These are phyloP conservation scores for Cerceris rybyensis DNA, from an alignment of 2,888 invertebrate species.

Conservation along the genomic window DNA sequence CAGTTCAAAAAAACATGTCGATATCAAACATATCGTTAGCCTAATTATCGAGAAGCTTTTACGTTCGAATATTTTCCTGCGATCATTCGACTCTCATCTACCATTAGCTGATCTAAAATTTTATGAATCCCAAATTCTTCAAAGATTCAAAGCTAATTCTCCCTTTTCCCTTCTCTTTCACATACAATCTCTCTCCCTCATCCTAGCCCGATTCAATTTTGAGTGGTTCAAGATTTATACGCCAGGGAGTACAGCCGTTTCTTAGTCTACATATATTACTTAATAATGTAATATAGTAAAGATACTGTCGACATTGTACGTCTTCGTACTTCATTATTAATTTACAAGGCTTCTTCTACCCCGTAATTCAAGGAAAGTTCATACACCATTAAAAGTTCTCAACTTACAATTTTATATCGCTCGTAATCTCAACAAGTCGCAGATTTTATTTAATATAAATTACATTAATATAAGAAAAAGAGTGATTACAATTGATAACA, in stretches of 20 bases:
- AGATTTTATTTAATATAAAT: too few species aligned
- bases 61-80: not conserved
- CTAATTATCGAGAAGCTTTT: too few species aligned
- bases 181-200: not conserved
- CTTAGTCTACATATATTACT: slow-evolving; percentile 9
- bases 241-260: not conserved
- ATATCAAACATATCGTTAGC: too few species aligned
- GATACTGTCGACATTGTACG: not conserved
- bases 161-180: too few species aligned
- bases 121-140: slow-evolving; percentile 1
- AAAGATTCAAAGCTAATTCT: slow-evolving; percentile 9
- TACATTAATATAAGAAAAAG: too few species aligned
- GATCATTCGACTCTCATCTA: not conserved
- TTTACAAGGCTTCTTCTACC: not conserved
- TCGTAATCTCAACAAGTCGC: too few species aligned
- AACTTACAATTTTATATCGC: too few species aligned
- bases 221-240: slow-evolving; percentile 23
- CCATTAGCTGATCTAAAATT: not conserved
- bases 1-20: too few species aligned
- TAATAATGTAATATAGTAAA: slow-evolving; percentile 19
- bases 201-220: slow-evolving; percentile 23
- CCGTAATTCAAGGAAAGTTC: not conserved
- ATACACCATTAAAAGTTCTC: too few species aligned
- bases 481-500: too few species aligned
- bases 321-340: not conserved